phyloP scores from a whole-genome alignment of 2,797 vertebrate genomes.

The Liparis tanakae region DNA sequence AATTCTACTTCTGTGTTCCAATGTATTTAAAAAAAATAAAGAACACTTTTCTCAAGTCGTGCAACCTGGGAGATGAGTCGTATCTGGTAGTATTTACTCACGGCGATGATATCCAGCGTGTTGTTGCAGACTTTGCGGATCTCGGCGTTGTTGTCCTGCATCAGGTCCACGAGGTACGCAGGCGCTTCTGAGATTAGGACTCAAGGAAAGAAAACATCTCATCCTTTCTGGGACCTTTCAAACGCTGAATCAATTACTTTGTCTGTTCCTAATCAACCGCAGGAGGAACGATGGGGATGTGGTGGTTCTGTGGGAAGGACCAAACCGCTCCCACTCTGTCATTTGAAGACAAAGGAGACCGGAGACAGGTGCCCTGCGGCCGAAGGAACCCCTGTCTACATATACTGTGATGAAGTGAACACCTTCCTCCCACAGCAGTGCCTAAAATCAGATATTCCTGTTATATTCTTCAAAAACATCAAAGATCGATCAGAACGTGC shows the following conservation, averaged over 20 bases:
- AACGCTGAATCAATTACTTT: background rate
- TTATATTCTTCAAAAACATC: constrained; percentile 34
- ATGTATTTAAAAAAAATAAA: background rate
- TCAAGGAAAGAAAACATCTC: constrained; percentile 54
- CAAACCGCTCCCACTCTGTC: background rate
- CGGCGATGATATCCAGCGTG: constrained; percentile 93
- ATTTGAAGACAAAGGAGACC: constrained; percentile 11
- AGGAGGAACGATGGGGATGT: background rate
- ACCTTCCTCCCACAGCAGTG: background rate
- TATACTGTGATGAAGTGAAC: background rate
- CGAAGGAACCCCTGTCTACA: background rate
- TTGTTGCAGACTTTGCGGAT: constrained; percentile 93
- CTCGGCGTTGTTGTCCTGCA: constrained; percentile 93
- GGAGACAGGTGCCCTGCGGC: constrained; percentile 26
- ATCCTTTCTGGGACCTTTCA: background rate
- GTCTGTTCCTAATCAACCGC: background rate
- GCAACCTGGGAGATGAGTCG: background rate
- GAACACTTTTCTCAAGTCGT: no score
- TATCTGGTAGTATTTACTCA: constrained; percentile 75
- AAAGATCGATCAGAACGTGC: constrained; percentile 32
- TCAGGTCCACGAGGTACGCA: constrained; percentile 92
- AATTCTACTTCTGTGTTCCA: background rate
- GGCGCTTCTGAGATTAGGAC: constrained; percentile 84
- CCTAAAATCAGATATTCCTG: constrained; percentile 1
- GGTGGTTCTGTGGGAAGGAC: background rate